Base-by-base conservation (phyloP, 1,140 invertebrate species). In the Gryon sp. region DNA sequence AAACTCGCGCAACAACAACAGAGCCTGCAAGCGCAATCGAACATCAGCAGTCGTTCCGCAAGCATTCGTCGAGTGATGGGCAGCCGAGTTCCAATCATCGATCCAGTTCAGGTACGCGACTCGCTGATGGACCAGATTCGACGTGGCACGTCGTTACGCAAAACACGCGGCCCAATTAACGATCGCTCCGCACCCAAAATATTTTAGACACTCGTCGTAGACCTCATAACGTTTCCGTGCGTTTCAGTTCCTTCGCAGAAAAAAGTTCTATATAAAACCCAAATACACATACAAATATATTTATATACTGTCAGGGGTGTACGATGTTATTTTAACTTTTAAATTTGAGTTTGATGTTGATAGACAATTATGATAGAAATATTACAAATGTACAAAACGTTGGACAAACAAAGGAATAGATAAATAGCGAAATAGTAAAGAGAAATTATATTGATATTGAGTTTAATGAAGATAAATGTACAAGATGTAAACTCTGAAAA, bases 41-140 rank as follows among this genome's bases (percentile, higher is more conserved):
- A 48, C 80, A 92, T 70, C 91, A 92, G 78, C 91, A 93, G 90
- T 91, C 88, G 91, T 93, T 92, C 91, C 90, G 80, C 90, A 90
- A 89, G 90, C 92, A 81, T 95, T 91, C 90, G 92, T 91, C 89
- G 93, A 90, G 80, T 94, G 89, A 52, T 88, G 87, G 87, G 84
- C 15, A 87, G 84, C 65, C 81, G 86, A 5, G 81, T 85, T 3
- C 86, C 91, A 0, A 84, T 90, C 8, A 83, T 89, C 8, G 91
- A 92, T 82, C 90, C 91, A 1, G 66, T 87, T 0, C 83, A 90
- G 40, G 90, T 91, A n/a, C 87, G 91, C 22, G 91, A 92, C 65
- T 92, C 91, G 2, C 88, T 97, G 0, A 96, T 97, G 95, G 95
- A 97, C 90, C 96, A 97, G 81, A 97, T 97, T 36, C 93, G 95